Percentiles rank a stretch among this genome's conserved stretches.
Evolutionary conservation across 2,113 vertebrate genomes (phyloP).

Genomic region (Podiceps cristatus): DNA sequence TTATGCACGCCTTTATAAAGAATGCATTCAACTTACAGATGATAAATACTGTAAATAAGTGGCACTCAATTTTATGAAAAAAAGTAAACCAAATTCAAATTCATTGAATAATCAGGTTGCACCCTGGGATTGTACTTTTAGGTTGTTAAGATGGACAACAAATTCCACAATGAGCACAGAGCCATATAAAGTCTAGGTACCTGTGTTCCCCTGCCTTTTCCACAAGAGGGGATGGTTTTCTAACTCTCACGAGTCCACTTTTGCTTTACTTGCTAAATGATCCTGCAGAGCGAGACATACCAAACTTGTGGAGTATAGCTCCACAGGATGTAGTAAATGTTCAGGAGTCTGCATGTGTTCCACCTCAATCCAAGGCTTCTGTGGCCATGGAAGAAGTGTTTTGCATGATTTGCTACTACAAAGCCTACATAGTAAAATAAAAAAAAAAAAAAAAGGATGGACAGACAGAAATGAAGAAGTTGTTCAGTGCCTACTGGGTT

Average conservation of each 20-base stretch:
- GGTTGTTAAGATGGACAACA: background rate
- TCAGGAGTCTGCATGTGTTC: background rate
- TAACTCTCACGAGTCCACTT: background rate
- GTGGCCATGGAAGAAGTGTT: background rate
- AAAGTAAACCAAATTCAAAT: background rate
- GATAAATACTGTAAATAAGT: background rate
- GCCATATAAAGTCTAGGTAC: background rate
- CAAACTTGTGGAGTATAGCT: background rate
- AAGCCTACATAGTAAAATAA: background rate
- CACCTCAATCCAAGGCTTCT: background rate
- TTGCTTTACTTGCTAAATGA: conserved; percentile 18
- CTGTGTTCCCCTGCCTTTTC: background rate
- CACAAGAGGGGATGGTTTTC: background rate
- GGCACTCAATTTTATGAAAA: background rate
- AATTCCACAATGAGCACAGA: background rate
- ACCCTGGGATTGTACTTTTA: background rate
- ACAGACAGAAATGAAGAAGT: background rate
- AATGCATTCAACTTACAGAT: background rate
- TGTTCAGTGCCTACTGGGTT: background rate
- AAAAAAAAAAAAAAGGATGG: background rate
- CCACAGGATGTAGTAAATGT: background rate
- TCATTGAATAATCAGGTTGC: background rate
- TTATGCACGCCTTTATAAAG: background rate
- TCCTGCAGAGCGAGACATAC: conserved; percentile 1
- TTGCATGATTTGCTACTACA: background rate